These are phyloP conservation scores for Aptenodytes forsteri DNA, from an alignment of 2,113 vertebrate species.

Conservation along the genomic window DNA sequence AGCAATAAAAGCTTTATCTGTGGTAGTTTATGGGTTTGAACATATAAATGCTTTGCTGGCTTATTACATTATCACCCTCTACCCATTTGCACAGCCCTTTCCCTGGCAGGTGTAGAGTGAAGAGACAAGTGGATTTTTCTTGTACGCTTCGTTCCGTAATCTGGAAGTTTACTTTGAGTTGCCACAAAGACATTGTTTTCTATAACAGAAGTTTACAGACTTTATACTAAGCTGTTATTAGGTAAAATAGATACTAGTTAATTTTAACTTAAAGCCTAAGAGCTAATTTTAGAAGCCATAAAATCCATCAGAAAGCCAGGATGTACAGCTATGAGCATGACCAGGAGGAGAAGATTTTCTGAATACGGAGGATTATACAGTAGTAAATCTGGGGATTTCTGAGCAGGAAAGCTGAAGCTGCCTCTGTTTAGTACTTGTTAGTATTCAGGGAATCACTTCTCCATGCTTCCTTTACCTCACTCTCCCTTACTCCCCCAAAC, in stretches of 20 bases:
- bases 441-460: background rate
- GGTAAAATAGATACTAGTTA: background rate
- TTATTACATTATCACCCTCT: background rate
- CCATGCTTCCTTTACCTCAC: background rate
- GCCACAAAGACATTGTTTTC: background rate
- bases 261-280: background rate
- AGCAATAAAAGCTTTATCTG: background rate
- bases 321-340: background rate
- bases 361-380: background rate
- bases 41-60: background rate
- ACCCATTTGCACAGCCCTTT: background rate
- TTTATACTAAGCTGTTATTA: background rate
- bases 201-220: background rate
- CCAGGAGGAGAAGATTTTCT: background rate
- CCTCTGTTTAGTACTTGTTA: background rate
- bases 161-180: background rate
- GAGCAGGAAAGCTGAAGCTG: background rate
- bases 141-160: background rate
- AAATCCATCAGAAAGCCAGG: background rate
- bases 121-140: background rate
- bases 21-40: background rate
- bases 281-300: background rate
- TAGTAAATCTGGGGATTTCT: background rate
- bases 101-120: background rate
- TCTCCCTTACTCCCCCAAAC: background rate